Evolutionary conservation across 2,113 vertebrate species (phyloP).

Genomic region (Dolichotis patagonum): DNA sequence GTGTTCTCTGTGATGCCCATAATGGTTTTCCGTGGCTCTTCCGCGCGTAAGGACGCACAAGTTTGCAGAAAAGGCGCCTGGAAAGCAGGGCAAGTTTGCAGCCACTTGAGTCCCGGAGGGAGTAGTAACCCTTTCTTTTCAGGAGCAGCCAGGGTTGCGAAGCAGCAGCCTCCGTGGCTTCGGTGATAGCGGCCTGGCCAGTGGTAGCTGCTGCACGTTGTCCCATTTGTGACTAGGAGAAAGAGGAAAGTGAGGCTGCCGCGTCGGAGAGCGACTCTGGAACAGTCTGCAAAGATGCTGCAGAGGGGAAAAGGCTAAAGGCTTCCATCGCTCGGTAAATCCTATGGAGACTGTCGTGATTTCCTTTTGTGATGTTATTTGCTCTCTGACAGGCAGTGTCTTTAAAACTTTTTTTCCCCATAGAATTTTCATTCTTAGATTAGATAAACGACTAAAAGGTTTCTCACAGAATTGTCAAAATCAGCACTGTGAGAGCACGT

Average conservation of each 20-base stretch:
- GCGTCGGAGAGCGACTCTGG: neutral
- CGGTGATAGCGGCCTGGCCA: slow-evolving; percentile 12
- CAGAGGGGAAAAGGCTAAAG: neutral
- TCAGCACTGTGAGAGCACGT: too few species aligned
- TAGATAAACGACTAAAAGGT: neutral
- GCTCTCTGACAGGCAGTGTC: neutral
- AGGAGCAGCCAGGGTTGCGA: slow-evolving; percentile 51
- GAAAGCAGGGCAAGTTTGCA: slow-evolving; percentile 72
- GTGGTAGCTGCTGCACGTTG: neutral
- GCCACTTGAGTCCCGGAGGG: slow-evolving; percentile 20
- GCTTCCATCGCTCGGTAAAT: neutral
- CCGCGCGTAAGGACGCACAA: slow-evolving; percentile 46
- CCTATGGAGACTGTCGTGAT: neutral
- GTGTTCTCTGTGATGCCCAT: neutral
- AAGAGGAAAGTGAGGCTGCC: neutral
- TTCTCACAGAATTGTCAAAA: neutral
- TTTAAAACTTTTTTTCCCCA: slow-evolving; percentile 50
- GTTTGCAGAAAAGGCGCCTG: slow-evolving; percentile 24
- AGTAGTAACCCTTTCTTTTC: slow-evolving; percentile 66
- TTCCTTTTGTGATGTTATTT: neutral
- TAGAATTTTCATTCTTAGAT: neutral
- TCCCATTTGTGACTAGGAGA: slow-evolving; percentile 43
- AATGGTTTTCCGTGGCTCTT: neutral
- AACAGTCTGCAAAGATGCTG: neutral
- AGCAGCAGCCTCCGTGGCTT: neutral